Base-by-base conservation (phyloP, 2,113 vertebrate species). In the Menidia beryllina region DNA sequence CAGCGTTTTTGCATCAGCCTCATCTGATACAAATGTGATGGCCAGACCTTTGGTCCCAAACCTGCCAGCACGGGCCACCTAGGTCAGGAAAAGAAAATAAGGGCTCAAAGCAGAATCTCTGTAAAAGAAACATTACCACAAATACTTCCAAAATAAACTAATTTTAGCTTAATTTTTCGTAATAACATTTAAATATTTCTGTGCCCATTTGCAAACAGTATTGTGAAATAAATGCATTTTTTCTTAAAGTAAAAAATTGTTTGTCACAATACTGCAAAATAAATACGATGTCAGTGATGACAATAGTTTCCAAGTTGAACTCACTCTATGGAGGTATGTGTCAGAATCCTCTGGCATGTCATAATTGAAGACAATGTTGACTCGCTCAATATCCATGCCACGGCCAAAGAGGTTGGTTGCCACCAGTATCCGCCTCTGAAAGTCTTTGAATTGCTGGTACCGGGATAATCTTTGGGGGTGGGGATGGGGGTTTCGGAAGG, bases 291-390 rank as follows among this genome's bases (percentile, higher is more conserved):
- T n/a, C n/a, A n/a, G n/a, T n/a, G n/a, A n/a, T n/a, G n/a, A n/a
- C n/a, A 59, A 59, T 39, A 0, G 20, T 24, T 56, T 20, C n/a
- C 43, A 14, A 59, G 17, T 10, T 48, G 39, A 19, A 63, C 93
- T 92, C 47, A 96, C 95, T 88, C 95, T 93, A 84, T 96, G 95
- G 51, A 96, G 92, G 83, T 96, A 96, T 2, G 95, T 96, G 73
- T 96, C 95, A 0, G 95, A 96, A 81, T 96, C 95, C 67, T 96
- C 95, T 0, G 95, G 95, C 95, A 96, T 96, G 89, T 96, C 95
- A 0, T 96, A 96, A 89, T 96, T 96, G 81, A 96, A 96, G 45
- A 96, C 95, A 0, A 96, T 96, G 89, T 96, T 96, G 77, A 96
- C 95, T 4, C 95, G 91, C 70, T 96, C 95, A 2, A 96, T 96